Percentiles rank a stretch among this genome's conserved stretches.
These are phyloP conservation scores for Apis florea DNA, from an alignment of 1,140 invertebrate genomes.

Conservation along the genomic window DNA sequence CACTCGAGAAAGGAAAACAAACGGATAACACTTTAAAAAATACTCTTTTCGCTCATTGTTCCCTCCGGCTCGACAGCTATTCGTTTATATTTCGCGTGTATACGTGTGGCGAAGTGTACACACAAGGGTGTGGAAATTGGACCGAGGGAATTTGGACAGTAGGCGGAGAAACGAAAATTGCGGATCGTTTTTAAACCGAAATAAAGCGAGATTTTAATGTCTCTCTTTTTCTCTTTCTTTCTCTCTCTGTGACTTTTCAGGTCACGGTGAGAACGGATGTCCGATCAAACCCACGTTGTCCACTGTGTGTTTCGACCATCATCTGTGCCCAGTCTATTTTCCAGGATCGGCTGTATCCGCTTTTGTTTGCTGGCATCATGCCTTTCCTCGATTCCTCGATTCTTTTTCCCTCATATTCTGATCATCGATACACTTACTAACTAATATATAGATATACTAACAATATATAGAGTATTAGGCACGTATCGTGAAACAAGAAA, in stretches of 20 bases:
- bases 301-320: not conserved
- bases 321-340: not conserved
- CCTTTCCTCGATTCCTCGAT: conserved; percentile 4
- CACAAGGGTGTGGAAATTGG: conserved; percentile 16
- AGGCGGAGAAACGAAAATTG: conserved; percentile 12
- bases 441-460: no score
- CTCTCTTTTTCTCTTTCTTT: not conserved
- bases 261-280: conserved; percentile 30
- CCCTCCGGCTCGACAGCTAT: not conserved
- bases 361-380: conserved; percentile 12
- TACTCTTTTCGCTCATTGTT: not conserved
- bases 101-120: not conserved
- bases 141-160: conserved; percentile 4
- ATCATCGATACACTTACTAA: not conserved
- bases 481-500: no score
- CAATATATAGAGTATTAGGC: not conserved
- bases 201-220: conserved; percentile 22
- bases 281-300: not conserved
- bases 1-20: not conserved
- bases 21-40: not conserved
- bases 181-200: conserved; percentile 33
- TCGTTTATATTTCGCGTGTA: conserved; percentile 11
- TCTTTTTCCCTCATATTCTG: not conserved
- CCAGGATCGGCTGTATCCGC: not conserved
- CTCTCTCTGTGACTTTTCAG: not conserved